Percentiles rank a stretch among this genome's conserved stretches.
Conservation (phyloP, 2,797 vertebrate species). For the Malacoraja senta region DNA sequence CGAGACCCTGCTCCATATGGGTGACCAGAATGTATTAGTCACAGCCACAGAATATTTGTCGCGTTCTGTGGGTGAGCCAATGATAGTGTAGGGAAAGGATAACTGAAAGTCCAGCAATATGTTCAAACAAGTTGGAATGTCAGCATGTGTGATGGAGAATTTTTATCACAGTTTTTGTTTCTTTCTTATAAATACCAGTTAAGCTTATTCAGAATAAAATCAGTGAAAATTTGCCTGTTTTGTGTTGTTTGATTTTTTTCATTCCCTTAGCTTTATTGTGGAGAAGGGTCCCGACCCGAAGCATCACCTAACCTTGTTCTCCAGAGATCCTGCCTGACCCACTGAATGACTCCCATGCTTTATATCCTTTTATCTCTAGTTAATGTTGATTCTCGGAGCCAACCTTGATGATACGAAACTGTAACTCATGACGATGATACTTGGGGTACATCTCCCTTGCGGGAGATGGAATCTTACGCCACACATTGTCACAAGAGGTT, state of each 20-base stretch:
- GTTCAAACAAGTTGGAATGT: not conserved
- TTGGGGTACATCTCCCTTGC: not conserved
- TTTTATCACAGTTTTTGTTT: not conserved
- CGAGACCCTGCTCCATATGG: too few species aligned
- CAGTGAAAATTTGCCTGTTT: not conserved
- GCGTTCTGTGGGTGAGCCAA: not conserved
- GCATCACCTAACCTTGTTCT: too few species aligned
- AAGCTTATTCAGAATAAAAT: constrained; percentile 7
- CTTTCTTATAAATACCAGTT: too few species aligned
- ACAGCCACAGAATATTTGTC: too few species aligned
- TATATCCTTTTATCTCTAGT: too few species aligned
- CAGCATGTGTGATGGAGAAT: not conserved
- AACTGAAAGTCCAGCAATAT: not conserved
- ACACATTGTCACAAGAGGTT: not conserved
- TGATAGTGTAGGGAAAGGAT: not conserved
- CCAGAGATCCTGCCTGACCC: too few species aligned
- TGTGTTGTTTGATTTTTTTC: not conserved
- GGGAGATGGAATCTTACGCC: not conserved
- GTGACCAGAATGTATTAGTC: too few species aligned
- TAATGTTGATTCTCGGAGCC: not conserved
- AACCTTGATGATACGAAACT: not conserved
- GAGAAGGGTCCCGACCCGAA: too few species aligned
- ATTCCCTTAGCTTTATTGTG: too few species aligned
- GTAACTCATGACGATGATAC: not conserved
- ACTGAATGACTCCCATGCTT: too few species aligned